phyloP scores from a whole-genome alignment of 2,888 invertebrate species.

The Hyposoter dolosus region DNA sequence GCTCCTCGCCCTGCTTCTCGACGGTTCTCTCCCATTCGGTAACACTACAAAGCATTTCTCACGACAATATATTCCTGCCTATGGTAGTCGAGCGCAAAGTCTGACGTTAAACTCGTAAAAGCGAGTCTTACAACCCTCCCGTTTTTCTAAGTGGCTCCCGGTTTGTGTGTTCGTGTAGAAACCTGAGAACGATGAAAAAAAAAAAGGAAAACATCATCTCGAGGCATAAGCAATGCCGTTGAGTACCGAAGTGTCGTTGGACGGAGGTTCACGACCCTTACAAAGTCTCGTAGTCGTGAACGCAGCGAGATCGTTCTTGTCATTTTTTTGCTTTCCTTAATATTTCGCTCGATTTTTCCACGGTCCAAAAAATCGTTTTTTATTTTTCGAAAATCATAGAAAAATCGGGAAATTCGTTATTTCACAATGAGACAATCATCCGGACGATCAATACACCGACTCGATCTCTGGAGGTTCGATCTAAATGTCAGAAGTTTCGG shows the following conservation, averaged over 20 bases:
- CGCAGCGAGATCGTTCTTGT: not conserved
- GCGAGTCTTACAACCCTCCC: constrained; percentile 52
- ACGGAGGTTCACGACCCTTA: not conserved
- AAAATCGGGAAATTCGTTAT: no score
- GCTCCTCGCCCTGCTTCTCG: not conserved
- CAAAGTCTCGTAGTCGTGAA: constrained; percentile 14
- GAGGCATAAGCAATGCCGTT: constrained; percentile 46
- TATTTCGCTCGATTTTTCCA: not conserved
- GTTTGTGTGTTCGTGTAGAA: constrained; percentile 5
- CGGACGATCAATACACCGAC: no score
- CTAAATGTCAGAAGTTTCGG: no score
- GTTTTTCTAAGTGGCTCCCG: constrained; percentile 11
- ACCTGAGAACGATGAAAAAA: constrained; percentile 30
- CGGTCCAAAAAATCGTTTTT: not conserved
- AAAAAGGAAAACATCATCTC: constrained; percentile 33
- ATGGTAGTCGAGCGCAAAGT: constrained; percentile 4
- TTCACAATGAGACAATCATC: no score
- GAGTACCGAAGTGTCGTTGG: constrained; percentile 41
- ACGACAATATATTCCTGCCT: constrained; percentile 6
- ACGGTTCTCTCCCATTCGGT: constrained; percentile 13
- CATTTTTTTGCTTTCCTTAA: not conserved
- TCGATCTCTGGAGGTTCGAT: no score
- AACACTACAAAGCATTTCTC: constrained; percentile 24
- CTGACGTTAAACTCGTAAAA: constrained; percentile 45
- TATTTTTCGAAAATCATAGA: no score